Percentiles rank a stretch among this genome's conserved stretches.
Conservation (phyloP, 2,888 invertebrate genomes). For the Drosophila conformis region DNA sequence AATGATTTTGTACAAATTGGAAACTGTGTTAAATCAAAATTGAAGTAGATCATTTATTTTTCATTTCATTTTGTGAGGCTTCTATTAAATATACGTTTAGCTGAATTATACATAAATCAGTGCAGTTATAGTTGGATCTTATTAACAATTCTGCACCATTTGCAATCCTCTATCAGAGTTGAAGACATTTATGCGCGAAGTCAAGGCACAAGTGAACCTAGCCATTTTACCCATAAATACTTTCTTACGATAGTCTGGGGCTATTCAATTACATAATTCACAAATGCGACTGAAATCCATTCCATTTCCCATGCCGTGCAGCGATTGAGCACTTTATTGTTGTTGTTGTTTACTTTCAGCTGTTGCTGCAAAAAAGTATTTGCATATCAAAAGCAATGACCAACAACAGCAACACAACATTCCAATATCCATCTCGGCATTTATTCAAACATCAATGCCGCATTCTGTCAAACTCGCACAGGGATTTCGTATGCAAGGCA, state of each 20-base stretch:
- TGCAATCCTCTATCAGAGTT: not conserved
- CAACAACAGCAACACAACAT: conserved; percentile 24
- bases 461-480: conserved; percentile 60
- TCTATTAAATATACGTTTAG: not conserved
- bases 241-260: conserved; percentile 6
- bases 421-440: conserved; percentile 29
- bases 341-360: conserved; percentile 12
- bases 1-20: not conserved
- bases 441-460: conserved; percentile 45
- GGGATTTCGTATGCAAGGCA: conserved; percentile 66
- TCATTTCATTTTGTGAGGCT: not conserved
- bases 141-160: not conserved
- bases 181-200: conserved; percentile 3
- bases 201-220: conserved; percentile 10
- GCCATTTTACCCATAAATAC: conserved; percentile 20
- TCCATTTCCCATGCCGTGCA: conserved; percentile 28
- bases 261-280: conserved; percentile 45
- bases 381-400: conserved; percentile 63
- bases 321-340: conserved; percentile 18
- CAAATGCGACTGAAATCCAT: conserved; percentile 24
- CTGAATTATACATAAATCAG: not conserved
- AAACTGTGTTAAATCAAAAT: not conserved
- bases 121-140: not conserved
- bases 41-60: not conserved
- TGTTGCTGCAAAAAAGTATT: conserved; percentile 50